Evolutionary conservation across 2,797 vertebrate genomes (phyloP).

Genomic region (Schizothorax lantsangensis): DNA sequence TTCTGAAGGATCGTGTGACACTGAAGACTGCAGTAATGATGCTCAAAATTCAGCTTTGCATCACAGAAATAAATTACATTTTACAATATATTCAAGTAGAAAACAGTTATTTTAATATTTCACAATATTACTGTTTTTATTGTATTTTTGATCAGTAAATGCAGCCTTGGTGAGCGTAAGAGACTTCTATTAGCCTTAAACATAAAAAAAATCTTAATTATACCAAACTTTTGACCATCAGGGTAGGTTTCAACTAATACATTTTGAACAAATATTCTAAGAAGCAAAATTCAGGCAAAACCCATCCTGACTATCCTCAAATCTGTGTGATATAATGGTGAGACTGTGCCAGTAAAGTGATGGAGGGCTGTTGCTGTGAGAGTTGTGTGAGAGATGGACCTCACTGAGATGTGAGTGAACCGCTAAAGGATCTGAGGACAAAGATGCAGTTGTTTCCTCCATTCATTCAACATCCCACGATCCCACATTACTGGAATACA

Average conservation of each 20-base stretch:
- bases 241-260: neutral
- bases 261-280: neutral
- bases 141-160: neutral
- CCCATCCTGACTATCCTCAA: neutral
- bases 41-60: neutral
- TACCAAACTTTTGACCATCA: neutral
- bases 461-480: slow-evolving; percentile 38
- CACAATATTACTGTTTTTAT: neutral
- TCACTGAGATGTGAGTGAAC: slow-evolving; percentile 47
- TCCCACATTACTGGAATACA: slow-evolving; percentile 7
- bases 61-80: neutral
- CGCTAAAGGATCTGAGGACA: slow-evolving; percentile 54
- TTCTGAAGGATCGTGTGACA: neutral
- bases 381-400: slow-evolving; percentile 30
- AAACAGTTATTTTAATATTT: neutral
- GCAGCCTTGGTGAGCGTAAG: neutral
- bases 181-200: neutral
- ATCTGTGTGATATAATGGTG: slow-evolving; percentile 12
- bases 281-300: neutral
- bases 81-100: neutral
- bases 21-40: neutral
- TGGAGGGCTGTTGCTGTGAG: neutral
- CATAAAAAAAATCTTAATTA: neutral
- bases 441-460: slow-evolving; percentile 53
- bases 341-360: slow-evolving; percentile 4